Percentiles rank a stretch among this genome's conserved stretches.
These are phyloP conservation scores for Andrena trimmerana DNA, from an alignment of 2,888 invertebrate genomes.

Conservation along the genomic window DNA sequence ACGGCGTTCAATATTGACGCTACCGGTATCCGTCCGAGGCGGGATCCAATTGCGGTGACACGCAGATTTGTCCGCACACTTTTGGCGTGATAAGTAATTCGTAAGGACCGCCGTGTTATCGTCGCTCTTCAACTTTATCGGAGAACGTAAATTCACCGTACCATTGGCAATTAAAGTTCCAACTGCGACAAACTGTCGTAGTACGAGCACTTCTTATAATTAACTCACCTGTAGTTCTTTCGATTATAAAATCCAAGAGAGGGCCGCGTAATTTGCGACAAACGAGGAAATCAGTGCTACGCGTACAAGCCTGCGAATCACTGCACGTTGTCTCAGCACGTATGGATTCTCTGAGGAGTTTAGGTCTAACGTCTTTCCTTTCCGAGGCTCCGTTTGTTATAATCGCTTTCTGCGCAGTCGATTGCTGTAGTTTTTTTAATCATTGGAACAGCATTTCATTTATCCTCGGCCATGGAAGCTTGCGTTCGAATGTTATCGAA, in stretches of 20 bases:
- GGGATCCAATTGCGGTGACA: constrained; percentile 27
- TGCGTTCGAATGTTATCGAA: background rate
- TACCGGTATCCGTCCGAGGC: constrained; percentile 12
- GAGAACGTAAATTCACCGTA: background rate
- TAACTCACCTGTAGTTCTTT: background rate
- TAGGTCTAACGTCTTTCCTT: background rate
- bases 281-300: background rate
- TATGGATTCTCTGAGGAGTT: background rate
- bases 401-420: too few species aligned
- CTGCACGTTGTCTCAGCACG: background rate
- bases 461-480: background rate
- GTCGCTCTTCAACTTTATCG: background rate
- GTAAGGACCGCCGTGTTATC: background rate
- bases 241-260: background rate
- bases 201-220: too few species aligned
- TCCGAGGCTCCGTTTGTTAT: background rate
- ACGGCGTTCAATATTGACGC: constrained; percentile 26
- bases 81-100: background rate
- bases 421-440: background rate
- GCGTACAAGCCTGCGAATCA: background rate
- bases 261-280: background rate
- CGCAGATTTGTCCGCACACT: constrained; percentile 22
- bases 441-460: constrained; percentile 13
- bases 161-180: too few species aligned
- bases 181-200: too few species aligned